Conservation (phyloP, 2,888 invertebrate genomes). For the Tipula lateralis region DNA sequence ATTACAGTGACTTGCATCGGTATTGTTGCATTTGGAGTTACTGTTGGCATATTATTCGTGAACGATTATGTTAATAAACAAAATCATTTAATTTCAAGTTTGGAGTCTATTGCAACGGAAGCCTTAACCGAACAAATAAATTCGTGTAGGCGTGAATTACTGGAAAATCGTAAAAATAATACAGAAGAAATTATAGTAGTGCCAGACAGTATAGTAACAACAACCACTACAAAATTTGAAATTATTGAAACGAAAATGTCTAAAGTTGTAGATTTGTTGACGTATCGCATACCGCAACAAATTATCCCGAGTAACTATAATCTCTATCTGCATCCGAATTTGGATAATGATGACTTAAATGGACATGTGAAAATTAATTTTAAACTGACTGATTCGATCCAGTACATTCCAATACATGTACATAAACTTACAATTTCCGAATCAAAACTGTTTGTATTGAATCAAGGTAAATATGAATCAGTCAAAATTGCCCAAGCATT, state of each 20-base stretch:
- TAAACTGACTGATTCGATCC: conserved; percentile 47
- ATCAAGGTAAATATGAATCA: conserved; percentile 38
- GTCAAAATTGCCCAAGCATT: conserved; percentile 40
- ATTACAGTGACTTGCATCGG: background rate
- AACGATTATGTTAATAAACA: background rate
- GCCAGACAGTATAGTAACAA: background rate
- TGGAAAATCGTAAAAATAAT: background rate
- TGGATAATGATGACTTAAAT: conserved; percentile 55
- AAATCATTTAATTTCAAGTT: background rate
- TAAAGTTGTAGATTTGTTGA: conserved; percentile 43
- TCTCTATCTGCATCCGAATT: conserved; percentile 59
- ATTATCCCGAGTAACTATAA: conserved; percentile 61
- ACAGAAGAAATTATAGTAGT: background rate
- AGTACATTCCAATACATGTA: conserved; percentile 52
- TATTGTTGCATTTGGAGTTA: background rate
- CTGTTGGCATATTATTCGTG: background rate
- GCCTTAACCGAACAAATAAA: background rate
- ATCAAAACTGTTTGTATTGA: conserved; percentile 45
- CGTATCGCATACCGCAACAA: conserved; percentile 55
- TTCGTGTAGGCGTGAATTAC: background rate
- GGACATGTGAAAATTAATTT: conserved; percentile 56
- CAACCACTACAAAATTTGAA: background rate
- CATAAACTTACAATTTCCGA: conserved; percentile 51
- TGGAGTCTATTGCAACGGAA: background rate
- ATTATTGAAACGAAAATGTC: conserved; percentile 39